Percentiles rank a stretch among this genome's conserved stretches.
Conservation (phyloP, 2,797 vertebrate species). For the Rhinatrema bivittatum region DNA sequence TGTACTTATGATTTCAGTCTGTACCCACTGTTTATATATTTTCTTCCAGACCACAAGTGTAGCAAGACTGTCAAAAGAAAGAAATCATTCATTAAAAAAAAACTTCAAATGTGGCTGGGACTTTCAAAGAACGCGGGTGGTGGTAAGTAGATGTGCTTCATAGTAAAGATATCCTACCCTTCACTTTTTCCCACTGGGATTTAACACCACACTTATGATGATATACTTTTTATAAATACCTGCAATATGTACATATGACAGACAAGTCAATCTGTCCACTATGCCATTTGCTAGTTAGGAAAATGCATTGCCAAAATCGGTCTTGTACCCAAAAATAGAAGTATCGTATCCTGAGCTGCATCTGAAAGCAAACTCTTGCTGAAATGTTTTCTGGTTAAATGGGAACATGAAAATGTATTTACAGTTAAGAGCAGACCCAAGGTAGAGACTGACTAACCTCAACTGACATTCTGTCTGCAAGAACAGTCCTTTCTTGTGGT, state of each 20-base stretch:
- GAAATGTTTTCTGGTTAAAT: too few species aligned
- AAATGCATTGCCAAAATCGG: too few species aligned
- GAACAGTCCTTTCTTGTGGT: too few species aligned
- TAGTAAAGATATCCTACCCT: conserved; percentile 33
- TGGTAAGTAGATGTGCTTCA: conserved; percentile 55
- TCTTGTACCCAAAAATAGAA: too few species aligned
- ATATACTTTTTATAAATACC: conserved; percentile 39
- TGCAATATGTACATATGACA: conserved; percentile 35
- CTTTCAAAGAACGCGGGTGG: conserved; percentile 41
- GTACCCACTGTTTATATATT: conserved; percentile 24
- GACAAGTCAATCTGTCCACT: conserved; percentile 26
- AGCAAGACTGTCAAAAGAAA: conserved; percentile 21
- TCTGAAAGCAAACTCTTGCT: too few species aligned
- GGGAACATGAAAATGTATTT: too few species aligned
- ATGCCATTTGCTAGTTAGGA: conserved; percentile 28
- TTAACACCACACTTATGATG: conserved; percentile 43
- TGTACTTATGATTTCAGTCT: conserved; percentile 18
- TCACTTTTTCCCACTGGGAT: conserved; percentile 35
- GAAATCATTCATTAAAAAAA: conserved; percentile 23
- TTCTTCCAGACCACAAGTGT: conserved; percentile 29
- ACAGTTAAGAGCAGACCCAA: too few species aligned
- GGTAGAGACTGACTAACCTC: too few species aligned
- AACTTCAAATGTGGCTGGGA: conserved; percentile 25
- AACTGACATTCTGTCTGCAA: too few species aligned
- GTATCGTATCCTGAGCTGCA: too few species aligned